Evolutionary conservation across 2,888 invertebrate genomes (phyloP), one percentile per base, ranked within the genome.

Genomic region (Acanthoscelides obtectus): DNA sequence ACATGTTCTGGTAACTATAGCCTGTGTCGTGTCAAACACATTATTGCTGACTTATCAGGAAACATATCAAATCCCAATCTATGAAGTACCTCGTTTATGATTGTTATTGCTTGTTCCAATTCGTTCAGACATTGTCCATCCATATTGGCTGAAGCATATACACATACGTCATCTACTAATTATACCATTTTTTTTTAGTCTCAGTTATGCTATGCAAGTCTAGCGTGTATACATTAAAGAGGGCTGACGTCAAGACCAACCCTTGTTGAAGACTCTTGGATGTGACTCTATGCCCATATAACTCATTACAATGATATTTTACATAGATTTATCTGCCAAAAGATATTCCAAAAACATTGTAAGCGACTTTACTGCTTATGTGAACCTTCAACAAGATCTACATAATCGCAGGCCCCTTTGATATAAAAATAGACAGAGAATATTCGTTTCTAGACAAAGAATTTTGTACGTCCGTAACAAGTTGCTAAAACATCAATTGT

Each of bases 191-290:
- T 20, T 2, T 63, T 63, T 17, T 69, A 8, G 2, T 25, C 63
- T 69, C 64, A 63, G 63, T 63, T n/a, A 20, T 63, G 2, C 4
- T 12, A n/a, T 69, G 69, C 22, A 69, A 69, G 20, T 45, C 64
- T 64, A 64, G 4, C 4, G 69, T 64, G 5, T 69, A 64, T 20
- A 69, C n/a, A 22, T 69, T 64, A 22, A 69, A 69, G 4, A 69
- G 64, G 12, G 12, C 21, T 12, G 69, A 64, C 22, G 25, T 69
- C 22, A 69, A 22, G 0, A 69, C 64, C 1, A 22, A 70, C 2
- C 70, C 70, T 22, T 70, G 66, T 2, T 66, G 17, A 74, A 77
- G 1, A 63, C 73, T 4, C 66, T 80, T 69, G 76, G 78, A 69
- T 77, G 78, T 19, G 69, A 75, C 20, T 77, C 77, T 21, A 45